These are phyloP conservation scores for Hepsetus odoe DNA, from an alignment of 2,113 vertebrate species.

Conservation along the genomic window DNA sequence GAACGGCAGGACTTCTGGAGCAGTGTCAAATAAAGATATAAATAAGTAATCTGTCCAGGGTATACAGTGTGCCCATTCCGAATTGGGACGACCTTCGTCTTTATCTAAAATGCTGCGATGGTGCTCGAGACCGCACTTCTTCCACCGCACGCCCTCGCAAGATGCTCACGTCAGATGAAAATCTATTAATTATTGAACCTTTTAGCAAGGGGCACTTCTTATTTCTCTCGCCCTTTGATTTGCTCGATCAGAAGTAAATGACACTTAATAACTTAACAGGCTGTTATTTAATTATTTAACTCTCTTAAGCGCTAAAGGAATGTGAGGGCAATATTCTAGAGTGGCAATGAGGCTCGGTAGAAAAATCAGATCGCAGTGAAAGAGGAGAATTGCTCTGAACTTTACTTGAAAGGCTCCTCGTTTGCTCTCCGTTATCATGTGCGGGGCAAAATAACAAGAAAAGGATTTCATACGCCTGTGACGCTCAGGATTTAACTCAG, in stretches of 20 bases:
- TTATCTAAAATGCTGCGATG: not conserved
- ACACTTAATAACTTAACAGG: constrained; percentile 25
- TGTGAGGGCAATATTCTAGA: not conserved
- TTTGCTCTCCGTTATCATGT: not conserved
- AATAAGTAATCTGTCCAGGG: too few species aligned
- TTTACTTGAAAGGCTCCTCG: not conserved
- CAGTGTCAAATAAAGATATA: too few species aligned
- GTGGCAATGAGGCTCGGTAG: not conserved
- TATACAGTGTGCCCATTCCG: too few species aligned
- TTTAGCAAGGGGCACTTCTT: constrained; percentile 17
- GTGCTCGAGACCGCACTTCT: not conserved
- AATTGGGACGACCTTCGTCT: not conserved
- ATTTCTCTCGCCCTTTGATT: constrained; percentile 15
- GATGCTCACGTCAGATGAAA: constrained; percentile 12
- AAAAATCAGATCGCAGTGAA: not conserved
- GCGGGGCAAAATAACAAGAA: too few species aligned
- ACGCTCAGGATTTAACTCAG: too few species aligned
- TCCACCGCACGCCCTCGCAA: not conserved
- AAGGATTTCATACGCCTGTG: too few species aligned
- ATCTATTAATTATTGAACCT: constrained; percentile 6
- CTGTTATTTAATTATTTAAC: constrained; percentile 29
- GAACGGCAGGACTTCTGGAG: too few species aligned
- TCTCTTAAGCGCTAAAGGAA: constrained; percentile 25
- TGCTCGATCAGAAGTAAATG: constrained; percentile 4
- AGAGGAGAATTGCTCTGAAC: not conserved